phyloP scores from a whole-genome alignment of 2,113 vertebrate genomes.

The Sander vitreus region DNA sequence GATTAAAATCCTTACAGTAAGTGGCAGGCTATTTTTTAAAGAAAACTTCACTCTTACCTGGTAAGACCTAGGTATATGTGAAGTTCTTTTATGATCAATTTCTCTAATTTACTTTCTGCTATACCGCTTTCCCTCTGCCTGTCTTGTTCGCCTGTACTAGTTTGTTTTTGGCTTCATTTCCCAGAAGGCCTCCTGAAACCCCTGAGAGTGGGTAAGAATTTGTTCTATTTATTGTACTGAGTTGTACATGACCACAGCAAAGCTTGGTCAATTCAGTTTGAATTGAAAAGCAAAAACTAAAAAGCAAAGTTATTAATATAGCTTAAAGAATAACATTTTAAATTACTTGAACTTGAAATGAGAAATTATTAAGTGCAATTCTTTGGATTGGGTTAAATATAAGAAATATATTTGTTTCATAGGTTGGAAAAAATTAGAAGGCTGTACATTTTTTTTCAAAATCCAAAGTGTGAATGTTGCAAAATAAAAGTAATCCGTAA shows the following conservation, averaged over 20 bases:
- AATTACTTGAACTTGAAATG: background rate
- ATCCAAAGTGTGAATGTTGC: background rate
- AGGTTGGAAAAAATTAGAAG: background rate
- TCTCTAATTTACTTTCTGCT: constrained; percentile 58
- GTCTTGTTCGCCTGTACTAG: background rate
- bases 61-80: constrained; percentile 2
- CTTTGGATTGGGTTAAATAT: background rate
- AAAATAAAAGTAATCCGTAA: background rate
- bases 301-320: background rate
- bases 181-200: constrained; percentile 30
- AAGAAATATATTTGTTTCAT: background rate
- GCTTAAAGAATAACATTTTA: background rate
- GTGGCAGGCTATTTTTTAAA: constrained; percentile 44
- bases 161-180: constrained; percentile 56
- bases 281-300: background rate
- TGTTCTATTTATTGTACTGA: constrained; percentile 43
- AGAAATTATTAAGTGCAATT: background rate
- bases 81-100: constrained; percentile 51
- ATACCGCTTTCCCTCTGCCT: constrained; percentile 24
- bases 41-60: constrained; percentile 17
- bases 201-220: constrained; percentile 34
- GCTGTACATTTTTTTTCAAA: background rate
- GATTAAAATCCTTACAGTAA: constrained; percentile 62
- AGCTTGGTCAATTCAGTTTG: background rate
- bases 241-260: constrained; percentile 11